These are phyloP conservation scores for Mixornis gularis DNA, from an alignment of 2,113 vertebrate species.

Conservation along the genomic window DNA sequence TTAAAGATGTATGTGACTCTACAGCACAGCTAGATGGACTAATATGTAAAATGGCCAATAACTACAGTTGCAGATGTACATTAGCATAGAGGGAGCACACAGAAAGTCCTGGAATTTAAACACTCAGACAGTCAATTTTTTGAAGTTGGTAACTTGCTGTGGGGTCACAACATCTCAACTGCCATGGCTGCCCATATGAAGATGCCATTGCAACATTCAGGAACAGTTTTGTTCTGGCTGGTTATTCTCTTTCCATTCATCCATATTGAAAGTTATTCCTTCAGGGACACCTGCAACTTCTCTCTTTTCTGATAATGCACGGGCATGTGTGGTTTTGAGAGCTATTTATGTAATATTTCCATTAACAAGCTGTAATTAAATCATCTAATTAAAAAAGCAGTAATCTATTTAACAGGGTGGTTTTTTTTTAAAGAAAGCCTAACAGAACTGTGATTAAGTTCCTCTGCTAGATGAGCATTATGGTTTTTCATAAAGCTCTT, in stretches of 20 bases:
- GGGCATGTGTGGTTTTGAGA: neutral
- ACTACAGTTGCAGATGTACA: neutral
- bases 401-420: conserved; percentile 65
- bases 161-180: neutral
- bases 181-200: neutral
- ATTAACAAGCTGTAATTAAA: conserved; percentile 76
- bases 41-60: neutral
- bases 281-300: conserved; percentile 46
- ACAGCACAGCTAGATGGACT: neutral
- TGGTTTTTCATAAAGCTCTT: conserved; percentile 62
- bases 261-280: conserved; percentile 26
- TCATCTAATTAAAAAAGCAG: conserved; percentile 69
- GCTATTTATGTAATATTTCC: conserved; percentile 72
- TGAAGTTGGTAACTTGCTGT: neutral
- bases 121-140: neutral
- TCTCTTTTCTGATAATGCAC: conserved; percentile 41
- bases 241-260: conserved; percentile 8
- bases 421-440: conserved; percentile 7
- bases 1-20: neutral
- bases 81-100: neutral
- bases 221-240: neutral
- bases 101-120: neutral
- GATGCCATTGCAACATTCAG: neutral
- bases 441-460: conserved; percentile 60
- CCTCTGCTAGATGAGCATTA: conserved; percentile 70